Conservation (phyloP, 2,113 vertebrate species). For the Oreochromis tanganicae region DNA sequence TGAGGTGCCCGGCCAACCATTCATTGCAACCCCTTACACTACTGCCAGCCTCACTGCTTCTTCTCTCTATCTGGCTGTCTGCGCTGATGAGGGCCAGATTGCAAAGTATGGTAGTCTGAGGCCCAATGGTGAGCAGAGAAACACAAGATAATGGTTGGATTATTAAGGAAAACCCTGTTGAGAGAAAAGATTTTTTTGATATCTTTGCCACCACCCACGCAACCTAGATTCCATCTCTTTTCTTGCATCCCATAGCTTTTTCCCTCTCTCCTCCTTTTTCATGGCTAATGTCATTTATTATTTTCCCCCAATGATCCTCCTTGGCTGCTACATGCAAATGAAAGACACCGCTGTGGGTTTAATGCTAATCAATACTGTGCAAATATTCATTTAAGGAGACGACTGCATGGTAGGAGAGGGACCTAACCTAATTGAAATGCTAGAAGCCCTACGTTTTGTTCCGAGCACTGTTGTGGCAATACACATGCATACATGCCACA, state of each 20-base stretch:
- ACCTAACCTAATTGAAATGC: constrained; percentile 49
- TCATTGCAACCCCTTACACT: constrained; percentile 60
- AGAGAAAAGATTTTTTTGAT: constrained; percentile 54
- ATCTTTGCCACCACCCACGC: constrained; percentile 55
- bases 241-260: neutral
- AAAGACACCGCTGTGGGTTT: constrained; percentile 46
- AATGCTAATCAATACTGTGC: constrained; percentile 64
- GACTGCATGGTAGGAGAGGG: constrained; percentile 16
- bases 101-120: constrained; percentile 35
- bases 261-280: neutral
- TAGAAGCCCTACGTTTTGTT: neutral
- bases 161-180: constrained; percentile 68
- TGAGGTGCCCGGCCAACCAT: constrained; percentile 64
- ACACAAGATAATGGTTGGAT: constrained; percentile 69
- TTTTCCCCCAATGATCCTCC: constrained; percentile 3
- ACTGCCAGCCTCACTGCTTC: constrained; percentile 60
- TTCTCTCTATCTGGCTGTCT: constrained; percentile 51
- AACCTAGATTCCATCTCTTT: constrained; percentile 39
- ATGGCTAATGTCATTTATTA: neutral
- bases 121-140: constrained; percentile 53
- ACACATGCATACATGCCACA: neutral
- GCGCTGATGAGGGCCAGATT: constrained; percentile 60
- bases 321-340: constrained; percentile 55
- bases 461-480: neutral
- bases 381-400: constrained; percentile 64